phyloP scores from a whole-genome alignment of 1,140 invertebrate genomes.

The Armadillidium nasatum region DNA sequence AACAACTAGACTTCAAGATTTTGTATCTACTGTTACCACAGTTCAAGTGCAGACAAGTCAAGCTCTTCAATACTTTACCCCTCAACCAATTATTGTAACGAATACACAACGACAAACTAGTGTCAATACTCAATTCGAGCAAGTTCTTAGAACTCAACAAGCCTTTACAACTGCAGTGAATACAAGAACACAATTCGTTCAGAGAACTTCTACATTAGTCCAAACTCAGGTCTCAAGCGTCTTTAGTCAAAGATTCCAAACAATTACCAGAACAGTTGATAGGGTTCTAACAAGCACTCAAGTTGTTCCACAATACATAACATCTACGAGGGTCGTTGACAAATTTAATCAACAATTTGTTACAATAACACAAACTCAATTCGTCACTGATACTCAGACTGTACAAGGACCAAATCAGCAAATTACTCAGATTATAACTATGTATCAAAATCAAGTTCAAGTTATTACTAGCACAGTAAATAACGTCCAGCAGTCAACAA shows the following conservation, averaged over 20 bases:
- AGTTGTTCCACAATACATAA: slow-evolving; percentile 29
- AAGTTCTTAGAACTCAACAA: slow-evolving; percentile 31
- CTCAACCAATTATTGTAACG: slow-evolving; percentile 16
- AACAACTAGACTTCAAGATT: slow-evolving; percentile 12
- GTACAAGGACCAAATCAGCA: slow-evolving; percentile 26
- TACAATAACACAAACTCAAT: slow-evolving; percentile 21
- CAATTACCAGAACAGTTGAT: slow-evolving; percentile 28
- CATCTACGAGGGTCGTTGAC: slow-evolving; percentile 32
- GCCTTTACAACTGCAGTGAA: slow-evolving; percentile 25
- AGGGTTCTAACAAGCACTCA: slow-evolving; percentile 24
- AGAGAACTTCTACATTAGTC: slow-evolving; percentile 26
- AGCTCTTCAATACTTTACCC: slow-evolving; percentile 28
- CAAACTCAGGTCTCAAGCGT: slow-evolving; percentile 29
- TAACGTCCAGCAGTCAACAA: slow-evolving; percentile 29
- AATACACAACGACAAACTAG: slow-evolving; percentile 20
- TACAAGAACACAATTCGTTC: slow-evolving; percentile 29
- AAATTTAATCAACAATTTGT: slow-evolving; percentile 30
- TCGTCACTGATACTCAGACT: slow-evolving; percentile 32
- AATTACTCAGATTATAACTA: slow-evolving; percentile 24
- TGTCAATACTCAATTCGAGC: slow-evolving; percentile 30
- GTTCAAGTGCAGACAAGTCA: slow-evolving; percentile 34
- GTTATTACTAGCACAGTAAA: slow-evolving; percentile 21
- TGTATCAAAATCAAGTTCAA: slow-evolving; percentile 25
- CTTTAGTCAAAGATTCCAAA: slow-evolving; percentile 27
- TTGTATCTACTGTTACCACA: slow-evolving; percentile 27